Evolutionary conservation across 2,888 invertebrate genomes (phyloP).

Genomic region (Macaria liturata): DNA sequence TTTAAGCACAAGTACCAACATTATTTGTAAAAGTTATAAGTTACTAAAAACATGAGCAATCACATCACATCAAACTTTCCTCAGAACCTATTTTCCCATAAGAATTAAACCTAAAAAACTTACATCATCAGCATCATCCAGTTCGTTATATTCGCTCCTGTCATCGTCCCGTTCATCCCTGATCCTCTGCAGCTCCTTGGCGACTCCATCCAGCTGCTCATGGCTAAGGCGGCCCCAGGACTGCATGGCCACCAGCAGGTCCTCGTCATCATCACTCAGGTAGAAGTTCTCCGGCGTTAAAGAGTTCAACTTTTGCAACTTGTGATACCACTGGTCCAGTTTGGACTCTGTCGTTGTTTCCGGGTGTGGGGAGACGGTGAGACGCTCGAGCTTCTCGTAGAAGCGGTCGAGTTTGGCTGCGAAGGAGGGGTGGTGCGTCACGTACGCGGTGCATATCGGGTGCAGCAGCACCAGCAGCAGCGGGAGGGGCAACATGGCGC

Average conservation of each 20-base stretch:
- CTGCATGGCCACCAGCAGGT: constrained; percentile 63
- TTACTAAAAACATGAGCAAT: too few relatives aligned
- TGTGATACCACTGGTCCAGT: constrained; percentile 54
- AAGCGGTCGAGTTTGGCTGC: constrained; percentile 59
- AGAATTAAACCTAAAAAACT: constrained; percentile 35
- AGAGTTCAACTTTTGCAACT: constrained; percentile 63
- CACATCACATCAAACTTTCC: too few relatives aligned
- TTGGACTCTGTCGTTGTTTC: constrained; percentile 39
- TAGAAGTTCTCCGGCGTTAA: constrained; percentile 51
- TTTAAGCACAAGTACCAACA: too few relatives aligned
- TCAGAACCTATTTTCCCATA: too few relatives aligned
- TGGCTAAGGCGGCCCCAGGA: constrained; percentile 59
- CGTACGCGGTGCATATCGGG: constrained; percentile 57
- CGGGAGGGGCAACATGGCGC: constrained; percentile 61
- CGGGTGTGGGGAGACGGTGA: constrained; percentile 47
- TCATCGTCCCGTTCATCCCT: constrained; percentile 47
- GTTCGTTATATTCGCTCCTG: constrained; percentile 54
- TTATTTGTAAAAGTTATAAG: too few relatives aligned
- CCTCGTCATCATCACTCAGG: constrained; percentile 65
- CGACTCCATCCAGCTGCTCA: constrained; percentile 60
- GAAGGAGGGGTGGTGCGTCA: constrained; percentile 61
- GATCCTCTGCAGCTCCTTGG: constrained; percentile 61
- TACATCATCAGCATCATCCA: constrained; percentile 67
- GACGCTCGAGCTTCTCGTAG: constrained; percentile 63
- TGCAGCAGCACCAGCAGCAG: constrained; percentile 55